Evolutionary conservation across 2,888 invertebrate species (phyloP).

Genomic region (Thereva unica): DNA sequence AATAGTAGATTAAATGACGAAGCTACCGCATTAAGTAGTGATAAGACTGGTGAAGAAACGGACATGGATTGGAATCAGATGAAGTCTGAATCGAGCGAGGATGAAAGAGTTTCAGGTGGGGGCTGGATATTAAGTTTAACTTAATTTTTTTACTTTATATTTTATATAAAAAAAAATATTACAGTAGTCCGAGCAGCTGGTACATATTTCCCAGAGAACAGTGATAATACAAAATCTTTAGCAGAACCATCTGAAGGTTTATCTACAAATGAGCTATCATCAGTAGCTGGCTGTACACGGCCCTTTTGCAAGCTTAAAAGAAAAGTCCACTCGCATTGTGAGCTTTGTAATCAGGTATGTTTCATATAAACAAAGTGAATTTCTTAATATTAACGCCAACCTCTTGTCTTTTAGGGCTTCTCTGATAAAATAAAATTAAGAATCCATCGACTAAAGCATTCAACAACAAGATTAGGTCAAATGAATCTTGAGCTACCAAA

Average conservation of each 20-base stretch:
- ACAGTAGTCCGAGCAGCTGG: slow-evolving; percentile 56
- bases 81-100: slow-evolving; percentile 43
- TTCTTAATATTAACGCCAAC: background rate
- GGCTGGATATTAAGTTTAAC: slow-evolving; percentile 12
- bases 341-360: slow-evolving; percentile 70
- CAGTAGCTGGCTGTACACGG: slow-evolving; percentile 62
- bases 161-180: background rate
- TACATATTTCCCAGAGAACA: slow-evolving; percentile 55
- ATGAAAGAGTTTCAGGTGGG: slow-evolving; percentile 48
- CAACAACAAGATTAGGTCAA: slow-evolving; percentile 39
- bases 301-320: slow-evolving; percentile 81
- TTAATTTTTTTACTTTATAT: slow-evolving; percentile 26
- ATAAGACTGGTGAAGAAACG: slow-evolving; percentile 9
- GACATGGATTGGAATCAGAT: slow-evolving; percentile 38
- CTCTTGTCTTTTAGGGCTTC: slow-evolving; percentile 41
- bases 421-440: slow-evolving; percentile 45
- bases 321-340: slow-evolving; percentile 78
- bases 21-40: slow-evolving; percentile 4
- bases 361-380: slow-evolving; percentile 1
- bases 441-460: slow-evolving; percentile 45
- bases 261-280: background rate
- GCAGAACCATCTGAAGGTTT: background rate
- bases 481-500: slow-evolving; percentile 9
- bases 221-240: slow-evolving; percentile 29
- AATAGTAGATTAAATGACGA: no score